Base-by-base conservation (phyloP, 2,888 invertebrate species). In the Calliphora vomitoria region DNA sequence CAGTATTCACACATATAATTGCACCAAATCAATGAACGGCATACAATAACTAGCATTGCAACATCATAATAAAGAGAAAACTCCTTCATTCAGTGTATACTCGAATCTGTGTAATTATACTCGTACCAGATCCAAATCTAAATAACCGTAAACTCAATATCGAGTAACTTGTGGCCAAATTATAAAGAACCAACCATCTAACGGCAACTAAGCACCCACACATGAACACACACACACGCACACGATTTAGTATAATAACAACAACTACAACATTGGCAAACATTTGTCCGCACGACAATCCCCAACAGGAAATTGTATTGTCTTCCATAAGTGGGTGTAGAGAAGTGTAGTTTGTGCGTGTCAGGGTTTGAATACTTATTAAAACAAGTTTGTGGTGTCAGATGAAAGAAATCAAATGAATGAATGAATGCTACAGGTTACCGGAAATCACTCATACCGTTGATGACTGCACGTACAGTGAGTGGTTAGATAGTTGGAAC, bases 341-440 rank as follows among this genome's bases (percentile, higher is more conserved):
- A 55, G 47, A 55, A 3, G 13, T 55, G 20, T 13, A 13, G 20
- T 76, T 8, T 13, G 4, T 47, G 13, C 31, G 55, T 38, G n/a
- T 71, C 35, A 3, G 25, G 62, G 41, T 62, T 10, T 31, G 47
- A 25, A 25, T 41, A 4, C 2, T 15, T 41, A n/a, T 25, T 55
- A 55, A 35, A 18, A 18, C 20, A 38, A 10, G 18, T 6, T 38
- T 1, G 38, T 62, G 47, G 31, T 71, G 41, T 64, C n/a, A 44
- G 41, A 53, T 69, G 8, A 11, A 71, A 71, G 62, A 71, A 53
- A 47, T 53, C 2, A 44, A 72, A 66, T 66, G 31, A 68, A 68
- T 66, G 31, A 68, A 68, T 31, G 68, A 58, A n/a, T 58, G 72
- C 72, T 47, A 74, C 66, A 66, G 60, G 15, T 53, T 66, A 72